phyloP scores from a whole-genome alignment of 2,113 vertebrate species.

The Halcyon malimbica region DNA sequence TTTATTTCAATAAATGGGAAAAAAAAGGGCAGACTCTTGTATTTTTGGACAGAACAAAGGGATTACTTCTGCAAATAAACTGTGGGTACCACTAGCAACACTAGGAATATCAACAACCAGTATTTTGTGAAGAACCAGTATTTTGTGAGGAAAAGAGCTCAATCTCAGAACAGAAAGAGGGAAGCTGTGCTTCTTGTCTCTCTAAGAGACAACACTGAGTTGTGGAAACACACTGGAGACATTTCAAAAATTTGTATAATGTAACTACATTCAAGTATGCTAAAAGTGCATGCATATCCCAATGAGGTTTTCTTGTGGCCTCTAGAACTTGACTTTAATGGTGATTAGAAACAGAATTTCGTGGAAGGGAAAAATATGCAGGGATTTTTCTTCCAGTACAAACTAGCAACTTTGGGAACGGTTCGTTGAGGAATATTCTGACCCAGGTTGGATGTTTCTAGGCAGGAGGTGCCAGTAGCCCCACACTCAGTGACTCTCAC shows the following conservation, averaged over 20 bases:
- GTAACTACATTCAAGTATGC: not conserved
- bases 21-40: not conserved
- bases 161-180: not conserved
- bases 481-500: not conserved
- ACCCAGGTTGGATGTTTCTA: not conserved
- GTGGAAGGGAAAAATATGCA: rapidly evolving
- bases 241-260: not conserved
- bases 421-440: not conserved
- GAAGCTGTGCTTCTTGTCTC: not conserved
- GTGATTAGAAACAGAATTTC: not conserved
- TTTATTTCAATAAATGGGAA: slow-evolving; percentile 4
- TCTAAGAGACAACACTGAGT: not conserved
- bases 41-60: not conserved
- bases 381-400: not conserved
- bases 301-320: not conserved
- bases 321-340: not conserved
- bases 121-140: not conserved
- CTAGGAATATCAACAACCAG: not conserved
- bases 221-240: not conserved
- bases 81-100: not conserved
- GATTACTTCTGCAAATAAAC: not conserved
- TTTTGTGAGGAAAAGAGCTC: not conserved
- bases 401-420: not conserved
- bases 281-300: rapidly evolving
- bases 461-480: not conserved